Conservation (phyloP, 64 coral and sea anemone genomes). For the Dendrophyllia cribrosa region DNA sequence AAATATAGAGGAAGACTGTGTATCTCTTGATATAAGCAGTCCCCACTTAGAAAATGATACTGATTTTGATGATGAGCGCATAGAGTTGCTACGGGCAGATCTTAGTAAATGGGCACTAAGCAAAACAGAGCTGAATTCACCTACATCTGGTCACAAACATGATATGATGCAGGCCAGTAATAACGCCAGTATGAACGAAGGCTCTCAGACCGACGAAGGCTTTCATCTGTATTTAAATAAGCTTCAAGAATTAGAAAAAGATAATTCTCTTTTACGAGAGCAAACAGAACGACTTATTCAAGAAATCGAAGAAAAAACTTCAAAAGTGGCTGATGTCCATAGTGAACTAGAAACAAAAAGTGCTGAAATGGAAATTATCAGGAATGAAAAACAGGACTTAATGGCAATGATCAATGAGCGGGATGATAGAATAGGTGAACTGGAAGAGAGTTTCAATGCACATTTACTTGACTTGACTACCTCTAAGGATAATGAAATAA, state of each 20-base stretch:
- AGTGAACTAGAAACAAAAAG: constrained; percentile 70
- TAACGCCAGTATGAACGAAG: constrained; percentile 33
- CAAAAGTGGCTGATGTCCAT: constrained; percentile 21
- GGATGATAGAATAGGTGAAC: constrained; percentile 68
- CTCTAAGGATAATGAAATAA: constrained; percentile 72
- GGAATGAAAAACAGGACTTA: constrained; percentile 60
- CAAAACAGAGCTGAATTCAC: not conserved
- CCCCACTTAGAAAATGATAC: not conserved
- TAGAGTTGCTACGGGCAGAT: not conserved
- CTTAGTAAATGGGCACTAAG: constrained; percentile 8
- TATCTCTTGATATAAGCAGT: constrained; percentile 27
- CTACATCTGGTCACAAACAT: not conserved
- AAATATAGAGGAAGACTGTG: constrained; percentile 30
- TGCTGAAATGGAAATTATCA: constrained; percentile 53
- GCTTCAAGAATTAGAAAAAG: constrained; percentile 61
- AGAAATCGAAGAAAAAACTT: constrained; percentile 56
- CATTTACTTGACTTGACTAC: constrained; percentile 70
- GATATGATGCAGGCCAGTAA: not conserved
- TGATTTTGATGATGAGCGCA: not conserved
- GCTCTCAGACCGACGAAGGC: constrained; percentile 35
- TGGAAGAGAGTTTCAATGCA: constrained; percentile 74
- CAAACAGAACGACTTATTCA: constrained; percentile 78
- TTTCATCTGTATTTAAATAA: constrained; percentile 29
- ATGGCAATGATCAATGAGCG: constrained; percentile 67
- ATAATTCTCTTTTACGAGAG: constrained; percentile 78